Conservation (phyloP, 1,140 invertebrate species). For the Conus ventricosus region DNA sequence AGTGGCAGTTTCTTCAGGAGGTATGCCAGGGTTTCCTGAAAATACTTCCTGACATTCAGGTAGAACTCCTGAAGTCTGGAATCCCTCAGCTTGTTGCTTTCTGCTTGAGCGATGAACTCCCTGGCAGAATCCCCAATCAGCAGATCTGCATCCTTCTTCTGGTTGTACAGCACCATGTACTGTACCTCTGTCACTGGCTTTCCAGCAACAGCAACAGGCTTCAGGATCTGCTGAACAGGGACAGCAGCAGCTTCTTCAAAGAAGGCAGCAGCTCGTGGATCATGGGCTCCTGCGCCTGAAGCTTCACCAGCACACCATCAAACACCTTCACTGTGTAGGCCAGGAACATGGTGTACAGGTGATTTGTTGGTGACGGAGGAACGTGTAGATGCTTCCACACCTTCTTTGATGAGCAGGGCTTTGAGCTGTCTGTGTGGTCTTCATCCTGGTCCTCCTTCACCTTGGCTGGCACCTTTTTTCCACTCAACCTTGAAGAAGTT, state of each 20-base stretch:
- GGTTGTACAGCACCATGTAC: background rate
- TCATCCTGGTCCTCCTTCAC: constrained; percentile 16
- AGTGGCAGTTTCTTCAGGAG: too few species aligned
- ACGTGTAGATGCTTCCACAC: constrained; percentile 28
- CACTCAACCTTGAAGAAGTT: constrained; percentile 39
- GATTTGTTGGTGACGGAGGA: constrained; percentile 48
- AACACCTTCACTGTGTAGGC: constrained; percentile 42
- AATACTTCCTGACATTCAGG: too few species aligned
- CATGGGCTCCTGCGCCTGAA: constrained; percentile 44
- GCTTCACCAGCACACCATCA: constrained; percentile 37
- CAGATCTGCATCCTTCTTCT: background rate
- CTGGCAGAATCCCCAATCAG: background rate
- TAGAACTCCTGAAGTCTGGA: too few species aligned
- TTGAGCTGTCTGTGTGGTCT: background rate
- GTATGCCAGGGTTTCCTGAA: too few species aligned
- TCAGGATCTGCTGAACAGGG: constrained; percentile 9
- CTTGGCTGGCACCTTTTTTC: too few species aligned
- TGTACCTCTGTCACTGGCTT: background rate
- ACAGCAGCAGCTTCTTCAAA: background rate
- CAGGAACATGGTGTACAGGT: constrained; percentile 42
- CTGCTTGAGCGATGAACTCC: too few species aligned
- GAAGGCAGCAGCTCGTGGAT: constrained; percentile 41
- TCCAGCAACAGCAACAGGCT: background rate
- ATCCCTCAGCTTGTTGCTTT: too few species aligned
- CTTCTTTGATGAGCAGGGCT: background rate